Conservation (phyloP, 2,113 vertebrate species). For the Axis porcinus region DNA sequence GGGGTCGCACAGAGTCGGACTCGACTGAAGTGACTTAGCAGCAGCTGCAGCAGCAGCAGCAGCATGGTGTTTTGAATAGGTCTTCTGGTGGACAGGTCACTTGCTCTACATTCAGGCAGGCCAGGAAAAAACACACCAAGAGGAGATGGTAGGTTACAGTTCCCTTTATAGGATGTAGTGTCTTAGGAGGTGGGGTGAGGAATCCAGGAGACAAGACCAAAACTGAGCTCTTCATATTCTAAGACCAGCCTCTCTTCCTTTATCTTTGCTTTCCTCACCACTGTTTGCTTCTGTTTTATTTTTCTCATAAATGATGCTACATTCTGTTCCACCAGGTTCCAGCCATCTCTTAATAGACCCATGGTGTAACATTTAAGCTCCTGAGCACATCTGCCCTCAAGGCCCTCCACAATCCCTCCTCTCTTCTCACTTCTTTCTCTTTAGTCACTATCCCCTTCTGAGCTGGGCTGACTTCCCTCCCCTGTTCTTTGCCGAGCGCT, state of each 20-base stretch:
- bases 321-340: neutral
- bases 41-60: too few relatives aligned
- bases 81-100: neutral
- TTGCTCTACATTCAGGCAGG: neutral
- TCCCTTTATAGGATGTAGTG: neutral
- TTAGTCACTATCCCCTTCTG: neutral
- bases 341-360: neutral
- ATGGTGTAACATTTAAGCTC: neutral
- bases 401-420: neutral
- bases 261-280: neutral
- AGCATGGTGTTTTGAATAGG: neutral
- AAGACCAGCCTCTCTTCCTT: neutral
- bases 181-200: neutral
- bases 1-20: too few relatives aligned
- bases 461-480: neutral
- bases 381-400: neutral
- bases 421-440: neutral
- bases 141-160: neutral
- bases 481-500: neutral
- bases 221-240: neutral
- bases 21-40: too few relatives aligned
- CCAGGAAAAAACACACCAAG: neutral
- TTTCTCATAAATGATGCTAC: neutral
- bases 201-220: neutral
- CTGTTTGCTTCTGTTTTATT: neutral